These are phyloP conservation scores for Enhydra lutris DNA, from an alignment of 2,113 vertebrate species.

Conservation along the genomic window DNA sequence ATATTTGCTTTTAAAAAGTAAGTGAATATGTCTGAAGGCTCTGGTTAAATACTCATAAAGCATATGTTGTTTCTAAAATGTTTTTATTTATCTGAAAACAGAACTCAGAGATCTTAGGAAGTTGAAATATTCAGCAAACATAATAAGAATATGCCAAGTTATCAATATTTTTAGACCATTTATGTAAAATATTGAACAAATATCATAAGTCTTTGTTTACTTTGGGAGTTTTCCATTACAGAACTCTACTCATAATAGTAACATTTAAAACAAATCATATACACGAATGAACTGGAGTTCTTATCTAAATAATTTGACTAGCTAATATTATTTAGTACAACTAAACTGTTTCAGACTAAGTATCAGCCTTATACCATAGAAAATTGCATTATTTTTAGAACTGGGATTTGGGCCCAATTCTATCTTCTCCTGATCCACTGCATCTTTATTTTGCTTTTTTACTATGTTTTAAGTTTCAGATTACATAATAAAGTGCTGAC, in stretches of 20 bases:
- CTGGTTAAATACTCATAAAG: neutral
- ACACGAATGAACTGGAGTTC: neutral
- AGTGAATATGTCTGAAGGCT: neutral
- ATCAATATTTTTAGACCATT: neutral
- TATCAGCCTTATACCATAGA: neutral
- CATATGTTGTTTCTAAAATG: neutral
- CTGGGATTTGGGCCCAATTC: neutral
- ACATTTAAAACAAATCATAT: neutral
- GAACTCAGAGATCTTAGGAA: neutral
- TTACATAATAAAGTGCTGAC: neutral
- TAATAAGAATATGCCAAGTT: neutral
- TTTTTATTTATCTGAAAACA: neutral
- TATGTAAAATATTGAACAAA: slow-evolving; percentile 5
- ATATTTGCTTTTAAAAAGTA: neutral
- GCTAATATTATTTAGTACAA: neutral
- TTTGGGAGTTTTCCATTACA: neutral
- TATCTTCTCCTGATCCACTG: neutral
- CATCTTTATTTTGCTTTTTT: neutral
- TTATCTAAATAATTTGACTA: neutral
- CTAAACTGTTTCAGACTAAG: neutral
- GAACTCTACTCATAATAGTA: neutral
- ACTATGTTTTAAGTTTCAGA: neutral
- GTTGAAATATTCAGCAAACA: neutral
- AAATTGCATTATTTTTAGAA: neutral
- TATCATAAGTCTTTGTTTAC: neutral